These are phyloP conservation scores for Polypedilum vanderplanki DNA, from an alignment of 1,140 invertebrate genomes.

Conservation along the genomic window DNA sequence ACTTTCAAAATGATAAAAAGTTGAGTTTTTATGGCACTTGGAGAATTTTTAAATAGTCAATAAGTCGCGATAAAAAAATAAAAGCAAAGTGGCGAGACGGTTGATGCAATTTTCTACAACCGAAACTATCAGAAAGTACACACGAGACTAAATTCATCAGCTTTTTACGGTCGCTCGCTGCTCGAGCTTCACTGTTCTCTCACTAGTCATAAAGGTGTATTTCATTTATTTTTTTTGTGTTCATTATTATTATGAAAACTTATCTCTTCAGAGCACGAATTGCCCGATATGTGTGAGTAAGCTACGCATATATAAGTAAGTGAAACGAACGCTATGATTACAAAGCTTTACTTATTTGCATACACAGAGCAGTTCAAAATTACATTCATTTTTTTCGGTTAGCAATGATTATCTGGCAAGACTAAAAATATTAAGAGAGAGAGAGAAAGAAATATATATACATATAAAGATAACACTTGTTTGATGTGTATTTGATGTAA, in stretches of 20 bases:
- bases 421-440: neutral
- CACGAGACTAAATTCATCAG: constrained; percentile 17
- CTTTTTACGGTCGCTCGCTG: neutral
- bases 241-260: constrained; percentile 19
- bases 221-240: neutral
- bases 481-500: neutral
- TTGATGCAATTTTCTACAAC: neutral
- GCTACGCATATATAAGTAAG: no score
- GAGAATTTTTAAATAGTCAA: no score
- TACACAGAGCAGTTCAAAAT: neutral
- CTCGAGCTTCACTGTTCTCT: constrained; percentile 10
- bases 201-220: constrained; percentile 17
- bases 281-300: neutral
- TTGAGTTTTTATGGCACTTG: neutral
- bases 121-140: constrained; percentile 17
- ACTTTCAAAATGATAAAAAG: neutral
- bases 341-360: no score
- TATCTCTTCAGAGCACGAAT: constrained; percentile 4
- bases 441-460: neutral
- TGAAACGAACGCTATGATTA: no score
- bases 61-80: neutral
- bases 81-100: neutral
- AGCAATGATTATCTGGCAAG: neutral
- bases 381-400: neutral
- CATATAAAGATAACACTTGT: neutral